Evolutionary conservation across 37 sponge, comb jelly and placozoan genomes (phyloP).

Genomic region (Diacarnus erythraeanus): DNA sequence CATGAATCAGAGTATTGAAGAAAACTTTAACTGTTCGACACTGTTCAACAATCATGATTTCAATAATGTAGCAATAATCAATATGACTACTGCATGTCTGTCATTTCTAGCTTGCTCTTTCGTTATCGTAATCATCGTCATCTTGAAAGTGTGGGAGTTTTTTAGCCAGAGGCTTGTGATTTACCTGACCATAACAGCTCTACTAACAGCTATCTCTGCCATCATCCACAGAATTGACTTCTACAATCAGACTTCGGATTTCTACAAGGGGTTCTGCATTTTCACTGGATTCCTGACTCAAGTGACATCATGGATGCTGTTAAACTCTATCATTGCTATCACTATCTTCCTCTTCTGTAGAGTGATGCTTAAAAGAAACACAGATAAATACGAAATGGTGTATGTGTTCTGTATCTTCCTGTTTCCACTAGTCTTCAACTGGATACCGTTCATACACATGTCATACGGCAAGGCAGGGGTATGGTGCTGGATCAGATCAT

Average conservation of each 20-base stretch:
- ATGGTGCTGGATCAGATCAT: constrained; percentile 72
- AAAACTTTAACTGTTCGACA: background rate
- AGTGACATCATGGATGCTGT: background rate
- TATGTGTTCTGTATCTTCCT: constrained; percentile 38
- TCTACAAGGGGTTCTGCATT: background rate
- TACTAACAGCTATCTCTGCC: constrained; percentile 27
- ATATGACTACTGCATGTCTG: background rate
- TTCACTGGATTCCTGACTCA: constrained; percentile 37
- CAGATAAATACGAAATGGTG: constrained; percentile 5
- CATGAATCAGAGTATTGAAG: background rate
- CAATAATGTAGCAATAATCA: constrained; percentile 15
- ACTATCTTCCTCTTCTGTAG: constrained; percentile 32
- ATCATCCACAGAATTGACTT: constrained; percentile 39
- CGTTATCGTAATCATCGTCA: constrained; percentile 50
- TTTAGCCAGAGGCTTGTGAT: constrained; percentile 79
- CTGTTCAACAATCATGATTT: background rate
- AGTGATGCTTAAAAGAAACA: constrained; percentile 6
- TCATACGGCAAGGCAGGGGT: constrained; percentile 71
- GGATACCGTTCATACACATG: constrained; percentile 57
- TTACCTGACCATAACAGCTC: constrained; percentile 54
- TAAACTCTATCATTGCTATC: constrained; percentile 19
- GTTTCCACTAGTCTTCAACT: constrained; percentile 27
- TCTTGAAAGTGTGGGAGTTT: constrained; percentile 72
- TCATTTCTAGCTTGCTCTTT: constrained; percentile 16
- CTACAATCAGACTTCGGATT: background rate